A percentile compares a stretch with the other conserved stretches of the same genome.
phyloP scores from a whole-genome alignment of 2,113 vertebrate genomes.

The Calyptomena viridis region DNA sequence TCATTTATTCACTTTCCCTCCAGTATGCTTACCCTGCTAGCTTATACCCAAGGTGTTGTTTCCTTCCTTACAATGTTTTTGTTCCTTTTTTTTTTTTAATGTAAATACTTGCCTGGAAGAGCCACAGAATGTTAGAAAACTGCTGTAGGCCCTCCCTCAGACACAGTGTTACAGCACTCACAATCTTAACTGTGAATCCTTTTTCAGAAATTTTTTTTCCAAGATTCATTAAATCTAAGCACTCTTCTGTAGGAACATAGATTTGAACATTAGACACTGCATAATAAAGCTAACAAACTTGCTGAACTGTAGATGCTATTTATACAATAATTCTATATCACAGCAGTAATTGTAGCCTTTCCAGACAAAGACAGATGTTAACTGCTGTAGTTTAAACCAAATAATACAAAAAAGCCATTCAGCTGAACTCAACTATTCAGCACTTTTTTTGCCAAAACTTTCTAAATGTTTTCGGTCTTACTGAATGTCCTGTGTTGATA shows the following conservation, averaged over 20 bases:
- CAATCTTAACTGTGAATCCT: neutral
- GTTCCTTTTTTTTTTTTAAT: neutral
- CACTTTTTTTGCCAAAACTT: neutral
- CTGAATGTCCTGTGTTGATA: neutral
- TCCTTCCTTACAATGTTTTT: neutral
- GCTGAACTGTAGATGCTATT: neutral
- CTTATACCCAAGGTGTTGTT: neutral
- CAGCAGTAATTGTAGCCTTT: neutral
- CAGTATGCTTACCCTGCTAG: neutral
- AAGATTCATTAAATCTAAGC: too few relatives aligned
- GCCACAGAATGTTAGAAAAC: neutral
- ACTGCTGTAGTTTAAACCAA: neutral
- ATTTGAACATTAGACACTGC: neutral
- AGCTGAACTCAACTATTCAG: neutral
- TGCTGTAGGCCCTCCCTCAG: neutral
- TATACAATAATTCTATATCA: neutral
- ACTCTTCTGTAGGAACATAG: neutral
- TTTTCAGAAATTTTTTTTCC: neutral
- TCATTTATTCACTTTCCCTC: neutral
- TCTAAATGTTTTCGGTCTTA: neutral
- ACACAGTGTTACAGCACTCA: rapidly evolving
- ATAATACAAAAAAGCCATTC: neutral
- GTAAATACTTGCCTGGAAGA: neutral
- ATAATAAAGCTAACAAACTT: neutral
- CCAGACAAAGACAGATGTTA: neutral